Conservation (phyloP, 1,140 invertebrate species). For the Bombus ignitus region DNA sequence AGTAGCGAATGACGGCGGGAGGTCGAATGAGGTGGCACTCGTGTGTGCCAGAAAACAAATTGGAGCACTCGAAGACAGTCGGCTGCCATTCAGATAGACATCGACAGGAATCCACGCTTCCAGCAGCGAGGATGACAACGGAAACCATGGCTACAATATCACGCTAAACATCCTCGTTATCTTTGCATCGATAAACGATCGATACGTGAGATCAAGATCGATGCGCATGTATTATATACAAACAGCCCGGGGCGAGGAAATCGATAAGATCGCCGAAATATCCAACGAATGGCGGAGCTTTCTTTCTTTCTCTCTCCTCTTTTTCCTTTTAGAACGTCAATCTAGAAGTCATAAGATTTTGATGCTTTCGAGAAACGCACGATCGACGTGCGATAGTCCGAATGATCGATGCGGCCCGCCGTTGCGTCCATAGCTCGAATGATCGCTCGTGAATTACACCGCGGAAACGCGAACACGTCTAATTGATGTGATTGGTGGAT, state of each 20-base stretch:
- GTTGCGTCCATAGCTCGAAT: background rate
- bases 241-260: constrained; percentile 45
- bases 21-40: constrained; percentile 55
- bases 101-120: constrained; percentile 60
- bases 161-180: constrained; percentile 52
- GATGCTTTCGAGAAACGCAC: constrained; percentile 29
- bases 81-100: constrained; percentile 67
- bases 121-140: constrained; percentile 45
- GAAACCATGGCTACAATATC: constrained; percentile 4
- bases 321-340: background rate
- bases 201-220: constrained; percentile 52
- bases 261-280: constrained; percentile 47
- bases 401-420: constrained; percentile 30
- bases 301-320: background rate
- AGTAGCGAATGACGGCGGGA: constrained; percentile 55
- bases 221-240: constrained; percentile 50
- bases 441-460: background rate
- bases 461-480: too few species aligned
- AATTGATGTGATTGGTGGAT: too few species aligned
- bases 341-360: constrained; percentile 40
- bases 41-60: constrained; percentile 61
- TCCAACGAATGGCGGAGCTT: background rate
- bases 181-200: constrained; percentile 52
- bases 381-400: background rate
- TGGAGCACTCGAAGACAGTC: constrained; percentile 69